These are phyloP conservation scores for Campoletis raptor DNA, from an alignment of 2,888 invertebrate species.

Conservation along the genomic window DNA sequence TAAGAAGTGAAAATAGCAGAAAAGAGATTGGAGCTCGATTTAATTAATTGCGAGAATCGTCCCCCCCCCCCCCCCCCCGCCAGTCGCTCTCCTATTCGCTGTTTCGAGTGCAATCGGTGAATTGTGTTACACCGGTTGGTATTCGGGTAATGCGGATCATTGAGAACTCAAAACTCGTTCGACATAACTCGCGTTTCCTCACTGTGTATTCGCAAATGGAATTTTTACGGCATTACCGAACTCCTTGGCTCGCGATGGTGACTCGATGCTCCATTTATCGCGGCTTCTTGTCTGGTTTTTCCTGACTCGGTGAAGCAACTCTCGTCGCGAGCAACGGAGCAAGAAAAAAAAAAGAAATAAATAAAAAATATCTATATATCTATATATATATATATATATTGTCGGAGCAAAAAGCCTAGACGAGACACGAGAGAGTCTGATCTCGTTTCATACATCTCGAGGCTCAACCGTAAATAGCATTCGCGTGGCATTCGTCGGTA, in stretches of 20 bases:
- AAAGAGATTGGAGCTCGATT: conserved; percentile 25
- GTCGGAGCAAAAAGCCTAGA: conserved; percentile 25
- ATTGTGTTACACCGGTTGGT: conserved; percentile 20
- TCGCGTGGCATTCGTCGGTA: conserved; percentile 55
- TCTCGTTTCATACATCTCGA: conserved; percentile 57
- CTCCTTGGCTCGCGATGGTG: conserved; percentile 14
- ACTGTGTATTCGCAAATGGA: conserved; percentile 42
- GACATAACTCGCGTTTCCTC: conserved; percentile 35
- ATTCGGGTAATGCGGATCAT: conserved; percentile 51
- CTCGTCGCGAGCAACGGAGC: conserved; percentile 35
- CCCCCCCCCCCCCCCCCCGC: neutral
- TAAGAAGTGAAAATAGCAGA: conserved; percentile 56
- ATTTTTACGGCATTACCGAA: conserved; percentile 38
- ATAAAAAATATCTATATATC: neutral
- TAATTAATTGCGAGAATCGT: conserved; percentile 35
- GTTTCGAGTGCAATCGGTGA: neutral
- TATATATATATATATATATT: neutral
- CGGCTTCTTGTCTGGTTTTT: conserved; percentile 40
- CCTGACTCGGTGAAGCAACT: conserved; percentile 47
- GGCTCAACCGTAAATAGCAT: conserved; percentile 59
- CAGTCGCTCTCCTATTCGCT: neutral
- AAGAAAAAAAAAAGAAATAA: conserved; percentile 4
- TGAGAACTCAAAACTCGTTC: conserved; percentile 22
- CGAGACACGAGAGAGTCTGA: conserved; percentile 38
- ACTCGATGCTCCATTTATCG: conserved; percentile 37